phyloP scores from a whole-genome alignment of 2,113 vertebrate species.

The Phaethornis superciliosus region DNA sequence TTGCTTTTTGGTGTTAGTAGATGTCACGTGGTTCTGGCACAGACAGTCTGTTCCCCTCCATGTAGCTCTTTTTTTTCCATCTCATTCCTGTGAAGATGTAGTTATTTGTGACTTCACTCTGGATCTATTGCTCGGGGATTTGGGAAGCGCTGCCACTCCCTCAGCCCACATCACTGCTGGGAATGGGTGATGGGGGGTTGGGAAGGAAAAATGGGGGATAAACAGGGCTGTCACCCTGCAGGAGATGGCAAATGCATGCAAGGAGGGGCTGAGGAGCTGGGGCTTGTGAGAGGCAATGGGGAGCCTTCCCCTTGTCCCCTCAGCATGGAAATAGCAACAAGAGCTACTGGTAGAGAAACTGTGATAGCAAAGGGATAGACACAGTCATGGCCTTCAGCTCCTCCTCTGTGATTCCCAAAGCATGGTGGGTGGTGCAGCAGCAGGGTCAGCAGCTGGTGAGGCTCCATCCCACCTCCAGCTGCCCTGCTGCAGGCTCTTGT shows the following conservation, averaged over 20 bases:
- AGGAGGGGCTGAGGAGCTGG: neutral
- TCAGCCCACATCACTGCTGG: neutral
- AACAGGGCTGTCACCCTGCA: conserved; percentile 35
- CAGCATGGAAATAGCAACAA: neutral
- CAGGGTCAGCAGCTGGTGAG: neutral
- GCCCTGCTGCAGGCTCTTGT: neutral
- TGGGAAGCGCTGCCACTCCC: conserved; percentile 59
- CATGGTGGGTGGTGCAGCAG: neutral
- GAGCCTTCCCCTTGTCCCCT: accelerated
- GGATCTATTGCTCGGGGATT: conserved; percentile 59
- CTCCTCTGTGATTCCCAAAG: neutral
- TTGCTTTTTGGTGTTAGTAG: neutral
- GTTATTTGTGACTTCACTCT: conserved; percentile 59
- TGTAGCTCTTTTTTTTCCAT: neutral
- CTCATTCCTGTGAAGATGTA: conserved; percentile 9
- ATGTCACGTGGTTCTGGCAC: conserved; percentile 39
- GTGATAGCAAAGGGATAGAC: neutral
- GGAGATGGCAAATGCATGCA: neutral
- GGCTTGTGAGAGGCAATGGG: neutral
- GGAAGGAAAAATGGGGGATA: neutral
- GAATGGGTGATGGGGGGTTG: neutral
- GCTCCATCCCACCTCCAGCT: neutral
- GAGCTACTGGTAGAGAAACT: neutral
- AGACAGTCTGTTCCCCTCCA: conserved; percentile 11
- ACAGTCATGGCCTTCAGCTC: neutral